Evolutionary conservation across 2,888 invertebrate genomes (phyloP).

Genomic region (Patella ulyssiponensis): DNA sequence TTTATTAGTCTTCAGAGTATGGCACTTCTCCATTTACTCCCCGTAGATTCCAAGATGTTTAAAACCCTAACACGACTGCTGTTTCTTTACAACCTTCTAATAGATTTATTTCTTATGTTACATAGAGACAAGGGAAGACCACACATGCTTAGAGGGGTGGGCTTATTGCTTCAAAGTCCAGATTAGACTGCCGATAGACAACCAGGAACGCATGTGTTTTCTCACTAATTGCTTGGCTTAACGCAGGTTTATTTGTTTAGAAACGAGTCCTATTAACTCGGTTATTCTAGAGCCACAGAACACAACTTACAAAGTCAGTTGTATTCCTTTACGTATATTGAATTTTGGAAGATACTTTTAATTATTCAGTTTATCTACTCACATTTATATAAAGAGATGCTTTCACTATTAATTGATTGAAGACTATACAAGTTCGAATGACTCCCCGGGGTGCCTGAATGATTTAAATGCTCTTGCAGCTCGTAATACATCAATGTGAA

Average conservation of each 20-base stretch:
- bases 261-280: not conserved
- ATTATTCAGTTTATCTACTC: too few species aligned
- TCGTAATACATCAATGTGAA: too few species aligned
- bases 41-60: not conserved
- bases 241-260: conserved; percentile 5
- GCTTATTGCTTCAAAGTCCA: conserved; percentile 8
- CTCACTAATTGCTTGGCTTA: conserved; percentile 11
- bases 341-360: too few species aligned
- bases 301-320: too few species aligned
- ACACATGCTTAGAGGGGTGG: conserved; percentile 2
- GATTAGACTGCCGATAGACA: not conserved
- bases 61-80: not conserved
- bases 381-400: too few species aligned
- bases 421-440: too few species aligned
- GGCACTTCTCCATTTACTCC: conserved; percentile 5
- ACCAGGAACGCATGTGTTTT: conserved; percentile 5
- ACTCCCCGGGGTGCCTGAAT: too few species aligned
- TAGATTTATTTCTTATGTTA: conserved; percentile 5
- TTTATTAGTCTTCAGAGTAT: not conserved
- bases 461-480: too few species aligned
- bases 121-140: not conserved
- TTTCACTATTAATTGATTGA: too few species aligned
- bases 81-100: not conserved
- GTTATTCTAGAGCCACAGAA: not conserved
- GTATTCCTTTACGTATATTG: too few species aligned